Evolutionary conservation across 1,140 invertebrate species (phyloP), one percentile per base, ranked within the genome.

Genomic region (Nylanderia fulva): DNA sequence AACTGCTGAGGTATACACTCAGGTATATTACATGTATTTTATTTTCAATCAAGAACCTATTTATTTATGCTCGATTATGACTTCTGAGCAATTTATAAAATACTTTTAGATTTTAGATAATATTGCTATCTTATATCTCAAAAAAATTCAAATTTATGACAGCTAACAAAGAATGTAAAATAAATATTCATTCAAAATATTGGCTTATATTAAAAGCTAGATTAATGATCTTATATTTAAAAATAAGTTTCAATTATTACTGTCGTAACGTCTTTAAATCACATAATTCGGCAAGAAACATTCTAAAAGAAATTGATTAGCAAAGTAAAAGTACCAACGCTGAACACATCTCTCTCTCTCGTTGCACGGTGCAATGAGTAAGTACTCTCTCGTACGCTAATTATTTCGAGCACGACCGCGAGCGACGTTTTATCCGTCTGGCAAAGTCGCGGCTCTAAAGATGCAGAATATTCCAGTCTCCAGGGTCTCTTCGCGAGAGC

Each of bases 341-440:
- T 60, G 11, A 48, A 66, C 42, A 58, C 24, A n/a, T n/a, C n/a
- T n/a, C n/a, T n/a, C n/a, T n/a, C n/a, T n/a, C n/a, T n/a, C 36
- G 48, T 24, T 36, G 33, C 52, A 33, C 52, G 33, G 18, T 39
- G 33, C 63, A 29, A 11, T 13, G 77, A 4, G 11, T 58, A 33
- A 24, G 18, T 58, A 82, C 52, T 82, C 66, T 82, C 66, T 42
- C 36, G 75, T 45, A 48, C 13, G n/a, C 39, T 86, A 87, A 87
- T 87, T 87, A 87, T 87, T 87, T 82, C 64, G 66, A 82, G 77
- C 71, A 82, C 66, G 36, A 82, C 71, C 24, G 52, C 42, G 36
- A 64, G 42, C 11, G 77, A 80, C 33, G 64, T 80, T 72, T 72
- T 18, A 24, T 85, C 33, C 2, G 29, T 0, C 39, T n/a, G 18